Conservation (phyloP, 1,140 invertebrate species). For the Monochamus saltuarius region DNA sequence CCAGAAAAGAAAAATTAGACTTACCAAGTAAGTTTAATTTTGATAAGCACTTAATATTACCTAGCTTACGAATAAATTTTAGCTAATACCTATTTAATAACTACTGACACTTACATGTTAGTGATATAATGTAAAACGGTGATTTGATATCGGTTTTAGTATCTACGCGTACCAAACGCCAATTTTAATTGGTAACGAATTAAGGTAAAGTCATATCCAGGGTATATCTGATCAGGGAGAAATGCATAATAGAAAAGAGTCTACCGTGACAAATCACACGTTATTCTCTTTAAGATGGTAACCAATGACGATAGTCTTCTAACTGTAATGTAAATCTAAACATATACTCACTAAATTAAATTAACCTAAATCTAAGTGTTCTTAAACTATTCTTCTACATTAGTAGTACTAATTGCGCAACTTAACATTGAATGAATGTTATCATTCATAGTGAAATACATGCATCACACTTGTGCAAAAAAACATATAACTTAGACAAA, state of each 20-base stretch:
- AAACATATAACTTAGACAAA: neutral
- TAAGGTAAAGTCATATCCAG: no score
- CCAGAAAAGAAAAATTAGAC: neutral
- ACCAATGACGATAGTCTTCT: no score
- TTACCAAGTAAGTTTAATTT: neutral
- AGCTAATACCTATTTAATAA: no score
- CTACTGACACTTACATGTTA: no score
- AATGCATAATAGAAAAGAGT: no score
- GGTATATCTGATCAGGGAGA: no score
- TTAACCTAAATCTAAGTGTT: neutral
- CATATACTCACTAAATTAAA: neutral
- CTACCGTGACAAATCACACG: no score
- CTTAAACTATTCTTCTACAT: neutral
- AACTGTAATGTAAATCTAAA: neutral
- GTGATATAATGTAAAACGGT: neutral
- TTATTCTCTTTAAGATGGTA: no score
- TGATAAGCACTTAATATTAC: neutral
- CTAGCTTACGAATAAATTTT: no score
- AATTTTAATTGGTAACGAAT: no score
- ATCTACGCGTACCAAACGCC: conserved; percentile 5
- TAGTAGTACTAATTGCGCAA: neutral
- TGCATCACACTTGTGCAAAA: neutral
- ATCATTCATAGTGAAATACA: neutral
- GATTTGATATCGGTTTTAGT: neutral
- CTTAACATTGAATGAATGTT: neutral